Evolutionary conservation across 2,888 invertebrate genomes (phyloP).

Genomic region (Plagodis dolabraria): DNA sequence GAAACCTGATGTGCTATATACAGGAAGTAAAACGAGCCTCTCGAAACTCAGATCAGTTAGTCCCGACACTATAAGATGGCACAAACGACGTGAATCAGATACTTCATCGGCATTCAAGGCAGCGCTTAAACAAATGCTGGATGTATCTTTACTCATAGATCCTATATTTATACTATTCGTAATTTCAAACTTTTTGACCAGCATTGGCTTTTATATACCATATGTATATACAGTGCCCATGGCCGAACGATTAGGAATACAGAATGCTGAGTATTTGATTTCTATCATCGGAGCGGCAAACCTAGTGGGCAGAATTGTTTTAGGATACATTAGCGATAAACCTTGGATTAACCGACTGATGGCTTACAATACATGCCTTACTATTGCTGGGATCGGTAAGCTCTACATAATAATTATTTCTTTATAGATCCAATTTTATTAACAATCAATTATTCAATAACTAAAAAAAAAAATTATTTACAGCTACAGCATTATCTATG

Average conservation of each 20-base stretch:
- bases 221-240: constrained; percentile 93
- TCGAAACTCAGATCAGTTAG: constrained; percentile 81
- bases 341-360: constrained; percentile 95
- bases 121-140: constrained; percentile 92
- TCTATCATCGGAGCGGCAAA: constrained; percentile 94
- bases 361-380: constrained; percentile 95
- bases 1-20: constrained; percentile 95
- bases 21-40: constrained; percentile 88
- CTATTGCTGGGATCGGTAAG: constrained; percentile 94
- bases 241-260: constrained; percentile 86
- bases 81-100: constrained; percentile 40
- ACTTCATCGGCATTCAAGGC: constrained; percentile 85
- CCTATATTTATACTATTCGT: constrained; percentile 95
- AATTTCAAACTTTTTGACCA: constrained; percentile 97
- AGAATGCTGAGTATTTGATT: constrained; percentile 88
- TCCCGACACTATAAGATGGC: constrained; percentile 56
- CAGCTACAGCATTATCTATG: constrained; percentile 93
- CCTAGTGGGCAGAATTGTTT: constrained; percentile 93
- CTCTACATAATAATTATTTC: constrained; percentile 1
- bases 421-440: neutral
- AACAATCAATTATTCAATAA: neutral
- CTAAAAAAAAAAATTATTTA: constrained; percentile 27
- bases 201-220: constrained; percentile 97
- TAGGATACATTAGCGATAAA: constrained; percentile 95
- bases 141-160: constrained; percentile 93